Conservation (phyloP, 2,113 vertebrate genomes). For the zebrafish (Danio rerio) region DNA sequence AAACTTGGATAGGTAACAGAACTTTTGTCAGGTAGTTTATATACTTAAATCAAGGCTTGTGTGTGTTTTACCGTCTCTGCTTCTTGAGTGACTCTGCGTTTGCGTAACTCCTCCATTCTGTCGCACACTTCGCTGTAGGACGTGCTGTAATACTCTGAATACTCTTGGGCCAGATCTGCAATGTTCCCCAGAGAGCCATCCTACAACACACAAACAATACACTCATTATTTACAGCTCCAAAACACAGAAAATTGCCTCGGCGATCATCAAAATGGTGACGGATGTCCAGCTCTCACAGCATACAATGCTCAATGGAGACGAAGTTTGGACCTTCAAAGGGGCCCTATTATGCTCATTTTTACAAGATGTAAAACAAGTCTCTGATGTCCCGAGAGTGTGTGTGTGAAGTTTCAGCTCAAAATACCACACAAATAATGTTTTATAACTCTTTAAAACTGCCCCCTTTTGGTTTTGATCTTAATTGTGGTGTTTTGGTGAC, state of each 20-base stretch:
- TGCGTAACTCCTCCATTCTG: slow-evolving; percentile 95
- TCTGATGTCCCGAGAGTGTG: too few species aligned
- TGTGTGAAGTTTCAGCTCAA: too few species aligned
- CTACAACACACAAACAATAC: slow-evolving; percentile 69
- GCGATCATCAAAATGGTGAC: not conserved
- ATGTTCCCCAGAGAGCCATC: slow-evolving; percentile 95
- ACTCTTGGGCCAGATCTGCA: slow-evolving; percentile 91
- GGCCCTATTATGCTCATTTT: too few species aligned
- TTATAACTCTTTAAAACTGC: too few species aligned
- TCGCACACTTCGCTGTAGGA: slow-evolving; percentile 90
- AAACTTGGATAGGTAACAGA: not conserved
- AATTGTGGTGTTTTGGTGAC: too few species aligned
- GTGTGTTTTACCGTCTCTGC: slow-evolving; percentile 81
- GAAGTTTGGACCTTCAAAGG: too few species aligned
- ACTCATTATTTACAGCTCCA: slow-evolving; percentile 27
- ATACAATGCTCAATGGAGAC: too few species aligned
- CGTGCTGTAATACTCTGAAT: slow-evolving; percentile 93
- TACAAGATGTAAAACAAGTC: too few species aligned
- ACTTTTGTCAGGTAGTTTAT: not conserved
- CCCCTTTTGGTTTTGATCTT: too few species aligned
- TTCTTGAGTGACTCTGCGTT: slow-evolving; percentile 87
- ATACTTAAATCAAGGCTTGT: not conserved
- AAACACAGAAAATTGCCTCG: not conserved
- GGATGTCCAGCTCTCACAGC: too few species aligned
- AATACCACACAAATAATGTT: too few species aligned